phyloP scores from a whole-genome alignment of 2,888 invertebrate genomes.

The Hemithea aestivaria region DNA sequence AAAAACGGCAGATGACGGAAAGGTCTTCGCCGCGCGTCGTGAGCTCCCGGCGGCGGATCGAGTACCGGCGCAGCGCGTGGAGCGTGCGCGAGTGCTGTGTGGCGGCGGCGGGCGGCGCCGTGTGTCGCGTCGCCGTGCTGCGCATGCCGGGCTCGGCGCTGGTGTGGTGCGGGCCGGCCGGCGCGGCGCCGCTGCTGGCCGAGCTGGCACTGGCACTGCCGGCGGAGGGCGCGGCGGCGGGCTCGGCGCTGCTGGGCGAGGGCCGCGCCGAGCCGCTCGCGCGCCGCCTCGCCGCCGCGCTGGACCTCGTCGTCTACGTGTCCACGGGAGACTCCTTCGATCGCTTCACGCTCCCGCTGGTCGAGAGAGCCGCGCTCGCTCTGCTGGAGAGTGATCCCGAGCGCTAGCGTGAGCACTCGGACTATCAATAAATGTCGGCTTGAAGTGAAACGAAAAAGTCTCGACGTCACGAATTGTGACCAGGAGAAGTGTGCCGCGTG shows the following conservation, averaged over 20 bases:
- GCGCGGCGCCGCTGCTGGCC: constrained; percentile 31
- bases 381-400: constrained; percentile 2
- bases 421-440: too few relatives aligned
- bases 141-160: constrained; percentile 57
- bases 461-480: too few relatives aligned
- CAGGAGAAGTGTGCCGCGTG: too few relatives aligned
- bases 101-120: constrained; percentile 2
- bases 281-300: constrained; percentile 9
- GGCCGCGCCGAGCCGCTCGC: constrained; percentile 12
- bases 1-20: constrained; percentile 16
- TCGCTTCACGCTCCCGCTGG: constrained; percentile 36
- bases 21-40: constrained; percentile 29
- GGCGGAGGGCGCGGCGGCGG: constrained; percentile 8
- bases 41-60: constrained; percentile 42
- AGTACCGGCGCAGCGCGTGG: constrained; percentile 52
- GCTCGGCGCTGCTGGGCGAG: constrained; percentile 6
- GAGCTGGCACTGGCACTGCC: constrained; percentile 5
- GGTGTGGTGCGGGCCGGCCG: constrained; percentile 57
- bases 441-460: too few relatives aligned
- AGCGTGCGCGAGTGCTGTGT: constrained; percentile 30
- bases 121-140: constrained; percentile 3
- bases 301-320: constrained; percentile 7
- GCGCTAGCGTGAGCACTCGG: too few relatives aligned
- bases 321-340: constrained; percentile 27
- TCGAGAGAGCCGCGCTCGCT: constrained; percentile 2